Evolutionary conservation across 2,113 vertebrate genomes (phyloP).

Genomic region (Phodopus roborovskii): DNA sequence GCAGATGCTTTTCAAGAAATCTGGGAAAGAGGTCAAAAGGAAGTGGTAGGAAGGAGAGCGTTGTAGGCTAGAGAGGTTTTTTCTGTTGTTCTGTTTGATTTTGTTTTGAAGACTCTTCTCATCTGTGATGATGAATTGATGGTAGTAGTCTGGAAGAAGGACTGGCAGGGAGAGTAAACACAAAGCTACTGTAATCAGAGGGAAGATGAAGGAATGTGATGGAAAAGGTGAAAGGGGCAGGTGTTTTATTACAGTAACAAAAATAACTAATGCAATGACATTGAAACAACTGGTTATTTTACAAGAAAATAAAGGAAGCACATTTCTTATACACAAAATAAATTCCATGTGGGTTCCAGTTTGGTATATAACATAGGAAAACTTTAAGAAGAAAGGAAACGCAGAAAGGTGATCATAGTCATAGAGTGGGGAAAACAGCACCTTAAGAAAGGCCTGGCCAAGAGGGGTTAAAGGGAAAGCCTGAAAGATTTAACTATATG

Average conservation of each 20-base stretch:
- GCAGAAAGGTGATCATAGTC: conserved; percentile 9
- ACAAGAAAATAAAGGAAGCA: conserved; percentile 35
- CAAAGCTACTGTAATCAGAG: background rate
- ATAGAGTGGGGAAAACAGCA: background rate
- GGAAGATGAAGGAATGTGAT: background rate
- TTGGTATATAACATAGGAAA: conserved; percentile 33
- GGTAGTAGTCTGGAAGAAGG: background rate
- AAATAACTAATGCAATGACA: background rate
- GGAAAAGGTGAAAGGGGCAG: background rate
- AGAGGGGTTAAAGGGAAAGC: background rate
- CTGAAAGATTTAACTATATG: background rate
- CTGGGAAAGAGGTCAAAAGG: background rate
- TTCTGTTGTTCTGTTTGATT: background rate
- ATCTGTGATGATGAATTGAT: background rate
- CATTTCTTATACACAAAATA: conserved; percentile 10
- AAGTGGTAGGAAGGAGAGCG: background rate
- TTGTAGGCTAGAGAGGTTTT: background rate
- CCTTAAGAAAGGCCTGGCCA: background rate
- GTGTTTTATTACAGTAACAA: background rate
- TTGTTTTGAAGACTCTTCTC: background rate
- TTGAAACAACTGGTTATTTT: conserved; percentile 7
- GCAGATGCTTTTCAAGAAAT: background rate
- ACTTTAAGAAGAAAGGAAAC: conserved; percentile 19
- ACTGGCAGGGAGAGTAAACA: background rate
- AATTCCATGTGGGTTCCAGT: background rate